Base-by-base conservation (phyloP, 2,888 invertebrate species). In the Syritta pipiens region DNA sequence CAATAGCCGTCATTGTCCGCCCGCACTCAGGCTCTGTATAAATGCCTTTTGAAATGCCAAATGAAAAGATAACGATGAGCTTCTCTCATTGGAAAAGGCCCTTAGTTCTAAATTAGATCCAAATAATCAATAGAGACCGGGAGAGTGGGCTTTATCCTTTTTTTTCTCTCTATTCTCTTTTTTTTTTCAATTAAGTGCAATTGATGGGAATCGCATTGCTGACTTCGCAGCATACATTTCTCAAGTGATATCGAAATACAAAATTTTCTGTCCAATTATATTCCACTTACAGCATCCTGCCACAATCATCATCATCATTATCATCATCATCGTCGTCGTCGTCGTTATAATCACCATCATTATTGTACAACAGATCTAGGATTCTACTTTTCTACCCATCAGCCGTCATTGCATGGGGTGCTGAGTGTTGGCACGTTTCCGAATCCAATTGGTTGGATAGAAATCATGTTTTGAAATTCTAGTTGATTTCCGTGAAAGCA, bases 211-310 rank as follows among this genome's bases (percentile, higher is more conserved):
- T 67, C 46, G 37, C 49, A 62, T 48, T 26, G 55, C 55, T 57
- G 48, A 62, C 22, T 68, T 42, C 2, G 53, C 40, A 68, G 40
- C 55, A 68, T 30, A 19, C 24, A 48, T 40, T 28, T 35, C 32
- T 69, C 49, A 76, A 76, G 69, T 76, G 62, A 28, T 69, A 63
- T 55, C 35, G n/a, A 53, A 63, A 63, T 63, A 57, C 37, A 71
- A 32, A 69, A 76, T 76, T 76, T 42, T 76, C 62, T 71, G 71
- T 51, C 71, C 76, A 71, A 76, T 76, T 76, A 76, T 69, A 46
- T 51, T 24, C 49, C 76, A 69, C 76, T 76, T 71, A 55, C 48
- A 53, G 35, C 24, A 53, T 26, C 9, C 35, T 28, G 62, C 55
- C 42, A 62, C 68, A 74, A 71, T 71, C 53, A 46, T 59, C 59